These are phyloP conservation scores for Cairina moschata DNA, from an alignment of 2,113 vertebrate genomes.

Conservation along the genomic window DNA sequence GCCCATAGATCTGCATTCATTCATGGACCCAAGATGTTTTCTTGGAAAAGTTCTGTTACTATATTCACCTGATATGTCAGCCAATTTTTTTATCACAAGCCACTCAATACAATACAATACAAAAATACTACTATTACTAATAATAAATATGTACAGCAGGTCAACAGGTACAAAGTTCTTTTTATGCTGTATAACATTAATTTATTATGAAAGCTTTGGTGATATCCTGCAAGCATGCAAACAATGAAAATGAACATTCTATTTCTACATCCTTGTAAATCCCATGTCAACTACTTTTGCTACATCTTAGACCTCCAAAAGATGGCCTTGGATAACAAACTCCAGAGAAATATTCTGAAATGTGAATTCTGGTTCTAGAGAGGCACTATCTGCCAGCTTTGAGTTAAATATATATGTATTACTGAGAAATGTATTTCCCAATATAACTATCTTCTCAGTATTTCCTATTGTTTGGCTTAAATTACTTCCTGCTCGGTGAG, in stretches of 20 bases:
- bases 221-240: background rate
- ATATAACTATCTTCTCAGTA: background rate
- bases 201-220: background rate
- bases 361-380: background rate
- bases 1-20: background rate
- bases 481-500: background rate
- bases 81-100: background rate
- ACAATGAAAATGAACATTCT: background rate
- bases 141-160: no score
- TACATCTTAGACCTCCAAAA: background rate
- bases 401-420: background rate
- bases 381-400: background rate
- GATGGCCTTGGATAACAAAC: background rate
- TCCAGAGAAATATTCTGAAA: background rate
- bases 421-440: background rate
- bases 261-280: background rate
- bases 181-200: background rate
- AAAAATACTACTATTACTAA: background rate
- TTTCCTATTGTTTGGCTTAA: background rate
- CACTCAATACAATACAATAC: background rate
- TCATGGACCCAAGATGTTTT: background rate
- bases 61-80: background rate
- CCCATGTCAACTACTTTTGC: background rate
- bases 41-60: background rate
- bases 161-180: background rate